Conservation (phyloP, 2,888 invertebrate genomes). For the Steromphala cineraria region DNA sequence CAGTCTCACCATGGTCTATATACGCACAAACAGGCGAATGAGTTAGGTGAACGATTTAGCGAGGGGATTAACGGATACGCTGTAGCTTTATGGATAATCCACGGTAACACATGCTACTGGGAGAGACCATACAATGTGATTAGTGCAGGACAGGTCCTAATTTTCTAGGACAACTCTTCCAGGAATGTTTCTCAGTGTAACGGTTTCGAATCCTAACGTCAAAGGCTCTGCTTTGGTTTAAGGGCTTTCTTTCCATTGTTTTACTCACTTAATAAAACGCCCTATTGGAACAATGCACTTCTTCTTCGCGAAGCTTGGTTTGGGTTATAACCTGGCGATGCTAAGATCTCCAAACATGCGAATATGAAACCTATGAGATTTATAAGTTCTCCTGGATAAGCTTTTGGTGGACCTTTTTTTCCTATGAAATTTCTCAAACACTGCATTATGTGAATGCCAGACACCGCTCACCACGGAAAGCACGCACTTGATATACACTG, state of each 20-base stretch:
- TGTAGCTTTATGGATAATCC: background rate
- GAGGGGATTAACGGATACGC: background rate
- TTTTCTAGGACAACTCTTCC: background rate
- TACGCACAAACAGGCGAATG: conserved; percentile 3
- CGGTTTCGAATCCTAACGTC: background rate
- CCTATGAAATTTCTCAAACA: background rate
- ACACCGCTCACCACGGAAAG: no score
- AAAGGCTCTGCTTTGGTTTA: background rate
- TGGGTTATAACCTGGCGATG: background rate
- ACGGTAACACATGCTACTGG: conserved; percentile 13
- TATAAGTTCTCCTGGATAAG: background rate
- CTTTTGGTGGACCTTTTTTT: background rate
- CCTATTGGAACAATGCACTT: background rate
- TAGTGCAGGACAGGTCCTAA: background rate
- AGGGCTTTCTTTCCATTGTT: background rate
- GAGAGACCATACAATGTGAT: background rate
- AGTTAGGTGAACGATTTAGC: background rate
- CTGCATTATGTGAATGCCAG: background rate
- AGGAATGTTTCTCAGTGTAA: background rate
- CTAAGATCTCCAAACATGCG: conserved; percentile 10
- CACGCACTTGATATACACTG: no score
- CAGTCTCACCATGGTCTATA: background rate
- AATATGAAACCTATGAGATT: background rate
- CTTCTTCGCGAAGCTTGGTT: background rate
- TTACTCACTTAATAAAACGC: background rate